Base-by-base conservation (phyloP, 1,140 invertebrate species). In the Campoletis sonorensis region DNA sequence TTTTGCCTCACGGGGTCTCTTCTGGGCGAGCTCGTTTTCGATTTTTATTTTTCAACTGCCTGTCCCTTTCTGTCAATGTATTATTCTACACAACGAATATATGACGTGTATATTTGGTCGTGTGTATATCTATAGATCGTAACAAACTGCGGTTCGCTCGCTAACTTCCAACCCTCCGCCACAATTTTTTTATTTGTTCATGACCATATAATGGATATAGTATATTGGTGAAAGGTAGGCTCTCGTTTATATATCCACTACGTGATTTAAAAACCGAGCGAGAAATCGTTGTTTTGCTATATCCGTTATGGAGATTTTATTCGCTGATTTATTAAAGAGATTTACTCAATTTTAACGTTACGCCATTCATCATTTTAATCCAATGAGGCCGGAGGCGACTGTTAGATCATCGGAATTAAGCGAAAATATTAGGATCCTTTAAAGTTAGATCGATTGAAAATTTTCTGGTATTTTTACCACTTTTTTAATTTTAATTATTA, bases 81-180 rank as follows among this genome's bases (percentile, higher is more conserved):
- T 64, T 64, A 64, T 64, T 64, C 45, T 26, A 54, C 10, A n/a
- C n/a, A 54, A 18, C 51, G 51, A 21, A 18, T 54, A 18, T 54
- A 54, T 54, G 40, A 70, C 51, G 18, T 30, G 45, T 71, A 81
- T 54, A 77, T 81, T 75, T 67, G 40, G 40, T 16, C 37, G 10
- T 30, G 7, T 16, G 5, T 68, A 15, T n/a, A 40, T 49, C 67
- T 51, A 18, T 15, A 26, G 8, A 33, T 70, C 33, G 8, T 70
- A 70, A 70, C 67, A 16, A 33, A 70, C 30, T 27, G 15, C 67
- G 21, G 30, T 21, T 16, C 18, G 15, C 67, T 67, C 23, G 13
- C 4, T 15, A 30, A 33, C 30, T 23, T 23, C 26, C 21, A 64
- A 15, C 15, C 30, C 15, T 70, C 30, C 8, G 4, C 67, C 67